Base-by-base conservation (phyloP, 2,888 invertebrate genomes). In the Electrophaes corylata region DNA sequence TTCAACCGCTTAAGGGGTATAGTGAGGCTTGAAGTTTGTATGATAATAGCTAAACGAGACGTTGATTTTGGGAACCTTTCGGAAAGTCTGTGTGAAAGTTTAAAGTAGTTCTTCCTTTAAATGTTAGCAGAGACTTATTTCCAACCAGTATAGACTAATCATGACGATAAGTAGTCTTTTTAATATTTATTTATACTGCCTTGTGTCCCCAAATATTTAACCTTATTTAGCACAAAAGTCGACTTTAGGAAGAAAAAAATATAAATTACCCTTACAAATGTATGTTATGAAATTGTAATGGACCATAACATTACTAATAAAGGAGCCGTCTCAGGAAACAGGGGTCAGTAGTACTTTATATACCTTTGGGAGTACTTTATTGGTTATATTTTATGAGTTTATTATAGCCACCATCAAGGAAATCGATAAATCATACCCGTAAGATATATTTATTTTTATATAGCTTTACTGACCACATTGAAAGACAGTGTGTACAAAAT, bases 401-500 rank as follows among this genome's bases (percentile, higher is more conserved):
- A 52, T 56, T 44, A 56, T 45, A 16, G 23, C 50, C 29, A 39
- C 39, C 45, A 56, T 45, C 45, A 44, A 10, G 37, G n/a, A 37
- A 35, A 35, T 35, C 35, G 35, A 35, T 56, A 44, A 19, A 26
- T 45, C 44, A 39, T 56, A 23, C 12, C 18, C 53, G 33, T 54
- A 45, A 44, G 14, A 45, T 20, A 48, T 44, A 43, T 33, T 26
- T 19, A 33, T 31, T 29, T 40, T 40, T 29, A 31, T 18, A 18
- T 18, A 11, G 5, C 40, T 23, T 39, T 39, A 29, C 43, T 60
- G 11, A 23, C 33, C 10, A 20, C 16, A 43, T 43, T 60, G 0
- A 31, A 39, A 8, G n/a, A 19, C 60, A 52, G 51, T 66, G 57
- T 61, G 66, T 64, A 46, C 18, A 14, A 47, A 18, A 54, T 61